These are phyloP conservation scores for Rhizomys pruinosus DNA, from an alignment of 2,113 vertebrate species.

Conservation along the genomic window DNA sequence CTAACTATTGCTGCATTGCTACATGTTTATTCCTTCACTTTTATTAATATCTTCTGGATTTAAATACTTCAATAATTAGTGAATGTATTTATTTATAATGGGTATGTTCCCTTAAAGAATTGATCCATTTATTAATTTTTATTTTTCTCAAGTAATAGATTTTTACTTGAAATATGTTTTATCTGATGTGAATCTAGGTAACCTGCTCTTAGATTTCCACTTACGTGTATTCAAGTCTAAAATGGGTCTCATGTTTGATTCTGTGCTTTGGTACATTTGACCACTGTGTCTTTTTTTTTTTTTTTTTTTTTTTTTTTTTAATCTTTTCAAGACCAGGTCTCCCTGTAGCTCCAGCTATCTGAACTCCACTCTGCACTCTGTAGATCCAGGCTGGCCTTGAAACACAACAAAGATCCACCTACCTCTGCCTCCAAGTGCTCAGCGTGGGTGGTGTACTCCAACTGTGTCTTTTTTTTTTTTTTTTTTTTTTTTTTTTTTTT, in stretches of 20 bases:
- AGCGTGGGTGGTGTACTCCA: too few relatives aligned
- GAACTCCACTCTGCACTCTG: too few relatives aligned
- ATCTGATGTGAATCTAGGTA: neutral
- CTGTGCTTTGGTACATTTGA: neutral
- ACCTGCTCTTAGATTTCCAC: neutral
- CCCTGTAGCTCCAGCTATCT: too few relatives aligned
- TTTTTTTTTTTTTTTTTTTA: too few relatives aligned
- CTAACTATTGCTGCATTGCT: neutral
- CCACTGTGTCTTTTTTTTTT: neutral
- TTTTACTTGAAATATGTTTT: neutral
- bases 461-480: too few relatives aligned
- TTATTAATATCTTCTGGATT: neutral
- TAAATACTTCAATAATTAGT: neutral
- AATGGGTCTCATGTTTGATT: neutral
- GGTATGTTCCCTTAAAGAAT: neutral
- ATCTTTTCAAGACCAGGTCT: too few relatives aligned
- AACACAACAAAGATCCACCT: too few relatives aligned
- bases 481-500: too few relatives aligned
- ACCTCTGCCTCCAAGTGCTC: too few relatives aligned
- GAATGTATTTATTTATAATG: neutral
- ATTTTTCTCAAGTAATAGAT: neutral
- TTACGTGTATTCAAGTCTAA: neutral
- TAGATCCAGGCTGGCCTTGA: too few relatives aligned
- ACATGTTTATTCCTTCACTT: neutral
- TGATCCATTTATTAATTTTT: neutral